Base-by-base conservation (phyloP, 1,140 invertebrate genomes). In the Araneus ventricosus region DNA sequence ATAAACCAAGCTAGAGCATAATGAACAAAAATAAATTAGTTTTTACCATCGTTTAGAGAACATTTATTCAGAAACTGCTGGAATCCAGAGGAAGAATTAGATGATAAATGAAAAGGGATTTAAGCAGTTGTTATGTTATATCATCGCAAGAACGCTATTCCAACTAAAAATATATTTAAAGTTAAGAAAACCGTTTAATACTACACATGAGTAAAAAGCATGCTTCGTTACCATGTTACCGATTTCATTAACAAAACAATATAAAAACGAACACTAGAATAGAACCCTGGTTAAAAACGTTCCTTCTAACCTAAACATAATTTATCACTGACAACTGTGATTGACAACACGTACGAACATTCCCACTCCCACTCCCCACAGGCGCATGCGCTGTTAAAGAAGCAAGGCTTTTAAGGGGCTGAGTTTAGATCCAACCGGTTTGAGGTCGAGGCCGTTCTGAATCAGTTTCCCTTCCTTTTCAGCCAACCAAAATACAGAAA, bases 391-490 rank as follows among this genome's bases (percentile, higher is more conserved):
- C 63, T 4, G 2, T 57, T 14, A 4, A 3, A 30, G 22, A 20
- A 22, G 41, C 37, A 70, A 75, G 27, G 27, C 63, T 67, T 59
- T 37, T 37, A 92, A 82, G 82, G 45, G 82, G 89, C 79, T 84
- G 89, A 89, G 67, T 79, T 79, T 89, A 91, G 34, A 82, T 86
- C 90, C 61, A 92, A 92, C 90, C 90, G 90, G 90, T 92, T 86
- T 92, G 37, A 86, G 90, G 61, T 85, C 90, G 90, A 92, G 90
- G 90, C 90, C 90, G 37, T 61, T 92, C 63, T 75, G 75, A 84
- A 37, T 59, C 75, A 27, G 34, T 80, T 70, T 39, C 22, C 6
- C 17, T 84, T 87, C 85, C 34, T 24, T 87, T 39, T 22, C 80
- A 27, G 63, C 89, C 89, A 91, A 91, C 89, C 89, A 91, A 91